Percentiles rank a stretch among this genome's conserved stretches.
These are phyloP conservation scores for Lepilemur ruficaudatus DNA, from an alignment of 2,797 vertebrate genomes.

Conservation along the genomic window DNA sequence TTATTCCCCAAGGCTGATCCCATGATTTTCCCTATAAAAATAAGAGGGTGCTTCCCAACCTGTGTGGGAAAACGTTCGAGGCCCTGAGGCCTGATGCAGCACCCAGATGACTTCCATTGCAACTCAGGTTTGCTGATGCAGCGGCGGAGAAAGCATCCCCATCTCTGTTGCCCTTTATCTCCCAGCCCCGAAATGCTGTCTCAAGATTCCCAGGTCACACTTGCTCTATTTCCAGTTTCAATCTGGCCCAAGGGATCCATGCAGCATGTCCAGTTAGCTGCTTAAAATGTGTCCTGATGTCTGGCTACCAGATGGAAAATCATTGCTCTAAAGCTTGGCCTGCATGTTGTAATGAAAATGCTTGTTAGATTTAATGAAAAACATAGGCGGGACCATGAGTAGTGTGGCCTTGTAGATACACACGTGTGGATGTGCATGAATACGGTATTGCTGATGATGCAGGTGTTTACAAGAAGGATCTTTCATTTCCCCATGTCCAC, in stretches of 20 bases:
- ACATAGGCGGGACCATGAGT: constrained; percentile 15
- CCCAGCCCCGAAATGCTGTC: neutral
- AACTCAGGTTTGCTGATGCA: neutral
- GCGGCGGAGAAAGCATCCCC: neutral
- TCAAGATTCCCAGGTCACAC: neutral
- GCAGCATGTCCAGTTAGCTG: neutral
- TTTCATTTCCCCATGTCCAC: neutral
- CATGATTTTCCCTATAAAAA: neutral
- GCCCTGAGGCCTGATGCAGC: neutral
- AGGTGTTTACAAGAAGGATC: fast-evolving
- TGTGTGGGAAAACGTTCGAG: neutral
- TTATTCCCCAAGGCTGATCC: neutral
- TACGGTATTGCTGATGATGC: fast-evolving
- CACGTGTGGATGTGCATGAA: neutral
- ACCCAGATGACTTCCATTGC: neutral
- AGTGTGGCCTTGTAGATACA: constrained; percentile 32
- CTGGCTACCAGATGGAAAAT: constrained; percentile 40
- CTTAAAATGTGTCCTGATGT: constrained; percentile 37
- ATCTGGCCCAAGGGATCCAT: constrained; percentile 38
- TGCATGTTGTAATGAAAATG: neutral
- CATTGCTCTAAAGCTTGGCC: fast-evolving
- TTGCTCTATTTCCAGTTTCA: constrained; percentile 44
- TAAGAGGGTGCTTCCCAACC: neutral
- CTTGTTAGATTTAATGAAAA: constrained; percentile 55
- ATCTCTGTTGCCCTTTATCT: neutral